A percentile compares a stretch with the other conserved stretches of the same genome.
phyloP scores from a whole-genome alignment of 35 echinoderm and acorn worm species.

The Strongylocentrotus purpuratus region DNA sequence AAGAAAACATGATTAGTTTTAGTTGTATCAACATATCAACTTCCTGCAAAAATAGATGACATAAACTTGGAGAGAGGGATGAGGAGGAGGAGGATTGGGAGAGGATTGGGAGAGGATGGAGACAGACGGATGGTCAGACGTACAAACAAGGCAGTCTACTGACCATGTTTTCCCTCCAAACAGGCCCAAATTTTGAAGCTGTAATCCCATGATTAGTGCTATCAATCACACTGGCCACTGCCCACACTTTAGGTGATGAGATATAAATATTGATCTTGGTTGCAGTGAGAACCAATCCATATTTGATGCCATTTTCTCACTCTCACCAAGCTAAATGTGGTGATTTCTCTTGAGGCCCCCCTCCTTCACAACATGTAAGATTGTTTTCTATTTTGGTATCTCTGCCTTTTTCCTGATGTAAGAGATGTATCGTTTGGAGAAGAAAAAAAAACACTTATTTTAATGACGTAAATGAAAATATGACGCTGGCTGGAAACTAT shows the following conservation, averaged over 20 bases:
- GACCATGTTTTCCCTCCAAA: neutral
- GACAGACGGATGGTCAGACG: neutral
- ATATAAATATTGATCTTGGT: conserved; percentile 35
- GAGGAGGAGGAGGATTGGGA: neutral
- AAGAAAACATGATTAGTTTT: conserved; percentile 5
- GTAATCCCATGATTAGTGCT: conserved; percentile 17
- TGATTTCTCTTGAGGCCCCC: neutral
- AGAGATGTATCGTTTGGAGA: neutral
- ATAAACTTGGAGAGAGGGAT: neutral
- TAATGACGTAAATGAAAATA: neutral
- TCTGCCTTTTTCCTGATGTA: neutral
- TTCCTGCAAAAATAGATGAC: neutral
- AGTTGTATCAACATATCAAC: neutral
- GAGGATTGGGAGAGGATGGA: neutral
- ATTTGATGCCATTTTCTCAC: conserved; percentile 20
- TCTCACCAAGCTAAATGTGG: neutral
- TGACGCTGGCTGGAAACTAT: neutral
- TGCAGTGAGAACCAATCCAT: conserved; percentile 25
- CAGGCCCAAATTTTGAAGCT: neutral
- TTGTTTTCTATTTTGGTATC: neutral
- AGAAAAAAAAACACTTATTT: neutral
- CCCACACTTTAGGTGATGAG: conserved; percentile 32
- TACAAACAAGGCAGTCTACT: neutral
- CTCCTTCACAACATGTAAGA: neutral
- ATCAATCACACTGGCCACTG: conserved; percentile 24